Conservation (phyloP, 2,888 invertebrate species). For the Drosophila antonietae region DNA sequence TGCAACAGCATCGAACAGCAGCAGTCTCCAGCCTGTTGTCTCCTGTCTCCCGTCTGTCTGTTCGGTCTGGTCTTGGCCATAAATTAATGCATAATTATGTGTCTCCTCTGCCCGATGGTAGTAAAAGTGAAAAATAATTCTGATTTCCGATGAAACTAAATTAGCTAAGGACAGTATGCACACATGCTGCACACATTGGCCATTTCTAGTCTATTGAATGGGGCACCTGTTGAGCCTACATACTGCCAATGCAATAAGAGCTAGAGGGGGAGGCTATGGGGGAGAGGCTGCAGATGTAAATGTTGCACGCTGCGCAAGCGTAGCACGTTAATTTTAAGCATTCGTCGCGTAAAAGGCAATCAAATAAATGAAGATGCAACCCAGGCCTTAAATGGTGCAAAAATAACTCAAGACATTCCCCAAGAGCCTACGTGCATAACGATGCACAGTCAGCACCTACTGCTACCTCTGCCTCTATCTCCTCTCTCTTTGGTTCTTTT, state of each 20-base stretch:
- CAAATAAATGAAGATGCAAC: constrained; percentile 75
- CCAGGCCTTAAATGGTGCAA: constrained; percentile 64
- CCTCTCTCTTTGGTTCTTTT: constrained; percentile 1
- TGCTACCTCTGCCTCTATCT: not conserved
- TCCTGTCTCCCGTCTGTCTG: constrained; percentile 53
- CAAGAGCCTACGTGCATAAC: constrained; percentile 62
- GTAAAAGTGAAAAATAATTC: constrained; percentile 67
- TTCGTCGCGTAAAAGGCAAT: constrained; percentile 61
- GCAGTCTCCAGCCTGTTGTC: not conserved
- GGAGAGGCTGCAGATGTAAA: not conserved
- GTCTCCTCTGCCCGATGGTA: constrained; percentile 32
- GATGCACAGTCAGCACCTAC: constrained; percentile 30
- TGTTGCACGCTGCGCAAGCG: constrained; percentile 16
- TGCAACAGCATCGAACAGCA: constrained; percentile 1
- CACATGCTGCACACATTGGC: constrained; percentile 7
- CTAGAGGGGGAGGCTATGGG: not conserved
- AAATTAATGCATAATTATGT: constrained; percentile 65
- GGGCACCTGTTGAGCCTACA: constrained; percentile 53
- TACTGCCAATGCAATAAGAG: constrained; percentile 12
- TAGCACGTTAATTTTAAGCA: constrained; percentile 46
- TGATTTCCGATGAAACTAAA: constrained; percentile 39
- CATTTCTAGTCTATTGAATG: constrained; percentile 55
- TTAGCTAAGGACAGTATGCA: constrained; percentile 5
- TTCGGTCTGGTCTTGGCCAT: constrained; percentile 50
- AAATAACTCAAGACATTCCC: constrained; percentile 66